A percentile compares a stretch with the other conserved stretches of the same genome.
These are phyloP conservation scores for Excalfactoria chinensis DNA, from an alignment of 2,113 vertebrate species.

Conservation along the genomic window DNA sequence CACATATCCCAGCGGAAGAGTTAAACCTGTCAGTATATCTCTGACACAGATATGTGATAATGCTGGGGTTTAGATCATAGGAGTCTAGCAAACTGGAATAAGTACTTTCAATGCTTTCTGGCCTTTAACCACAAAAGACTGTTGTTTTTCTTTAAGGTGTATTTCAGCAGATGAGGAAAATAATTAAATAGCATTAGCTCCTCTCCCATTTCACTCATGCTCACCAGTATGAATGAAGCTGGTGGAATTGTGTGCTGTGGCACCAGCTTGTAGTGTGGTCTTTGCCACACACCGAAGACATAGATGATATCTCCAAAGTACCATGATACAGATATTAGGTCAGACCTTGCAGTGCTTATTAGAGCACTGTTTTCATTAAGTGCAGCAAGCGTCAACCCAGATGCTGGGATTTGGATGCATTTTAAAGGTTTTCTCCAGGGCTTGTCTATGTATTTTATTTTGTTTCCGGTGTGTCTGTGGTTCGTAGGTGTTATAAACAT, in stretches of 20 bases:
- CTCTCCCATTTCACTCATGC: background rate
- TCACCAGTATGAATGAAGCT: background rate
- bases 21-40: background rate
- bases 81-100: background rate
- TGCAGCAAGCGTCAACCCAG: background rate
- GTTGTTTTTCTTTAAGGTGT: background rate
- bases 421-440: slow-evolving; percentile 13
- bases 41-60: background rate
- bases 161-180: background rate
- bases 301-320: slow-evolving; percentile 20
- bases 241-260: background rate
- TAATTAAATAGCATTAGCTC: background rate
- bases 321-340: background rate
- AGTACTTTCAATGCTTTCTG: background rate
- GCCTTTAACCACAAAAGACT: background rate
- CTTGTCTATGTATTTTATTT: background rate
- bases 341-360: background rate
- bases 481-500: background rate
- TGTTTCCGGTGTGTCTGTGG: background rate
- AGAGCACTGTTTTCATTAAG: slow-evolving; percentile 20
- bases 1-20: background rate
- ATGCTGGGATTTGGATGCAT: slow-evolving; percentile 28
- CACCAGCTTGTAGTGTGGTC: background rate
- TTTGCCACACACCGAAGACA: background rate
- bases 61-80: background rate